Conservation (phyloP, 1,140 invertebrate genomes). For the Calliphora vicina region DNA sequence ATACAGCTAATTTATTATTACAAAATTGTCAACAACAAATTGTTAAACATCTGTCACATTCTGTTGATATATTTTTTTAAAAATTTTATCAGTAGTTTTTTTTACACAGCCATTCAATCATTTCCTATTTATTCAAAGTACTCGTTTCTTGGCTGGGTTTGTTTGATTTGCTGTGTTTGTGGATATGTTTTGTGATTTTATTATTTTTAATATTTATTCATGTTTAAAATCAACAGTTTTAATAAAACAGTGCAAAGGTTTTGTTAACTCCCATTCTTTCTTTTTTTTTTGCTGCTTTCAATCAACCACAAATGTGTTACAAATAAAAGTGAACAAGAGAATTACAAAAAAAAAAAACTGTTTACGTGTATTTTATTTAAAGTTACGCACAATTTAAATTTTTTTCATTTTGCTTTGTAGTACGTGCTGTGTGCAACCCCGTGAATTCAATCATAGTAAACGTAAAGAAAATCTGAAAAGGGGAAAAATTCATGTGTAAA, state of each 20-base stretch:
- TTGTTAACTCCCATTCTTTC: too few relatives aligned
- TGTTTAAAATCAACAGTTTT: not conserved
- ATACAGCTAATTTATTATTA: not conserved
- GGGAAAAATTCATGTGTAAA: not conserved
- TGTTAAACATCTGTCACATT: not conserved
- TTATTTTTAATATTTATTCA: not conserved
- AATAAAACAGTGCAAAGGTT: not conserved
- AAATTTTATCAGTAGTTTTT: not conserved
- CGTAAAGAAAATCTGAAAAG: not conserved
- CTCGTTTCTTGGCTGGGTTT: not conserved
- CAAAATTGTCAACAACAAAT: not conserved
- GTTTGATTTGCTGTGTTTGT: not conserved
- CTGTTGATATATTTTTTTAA: not conserved
- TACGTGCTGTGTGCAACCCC: not conserved
- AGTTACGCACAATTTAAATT: not conserved
- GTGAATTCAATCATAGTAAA: not conserved
- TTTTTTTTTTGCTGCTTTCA: too few relatives aligned
- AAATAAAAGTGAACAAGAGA: not conserved
- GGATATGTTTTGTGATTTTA: not conserved
- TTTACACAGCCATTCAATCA: not conserved
- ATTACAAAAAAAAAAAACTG: not conserved
- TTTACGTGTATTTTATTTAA: not conserved
- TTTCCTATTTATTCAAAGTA: too few relatives aligned
- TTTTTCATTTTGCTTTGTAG: not conserved
- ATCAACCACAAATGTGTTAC: not conserved